Evolutionary conservation across 2,888 invertebrate species (phyloP).

Genomic region (Cephus rjabovi): DNA sequence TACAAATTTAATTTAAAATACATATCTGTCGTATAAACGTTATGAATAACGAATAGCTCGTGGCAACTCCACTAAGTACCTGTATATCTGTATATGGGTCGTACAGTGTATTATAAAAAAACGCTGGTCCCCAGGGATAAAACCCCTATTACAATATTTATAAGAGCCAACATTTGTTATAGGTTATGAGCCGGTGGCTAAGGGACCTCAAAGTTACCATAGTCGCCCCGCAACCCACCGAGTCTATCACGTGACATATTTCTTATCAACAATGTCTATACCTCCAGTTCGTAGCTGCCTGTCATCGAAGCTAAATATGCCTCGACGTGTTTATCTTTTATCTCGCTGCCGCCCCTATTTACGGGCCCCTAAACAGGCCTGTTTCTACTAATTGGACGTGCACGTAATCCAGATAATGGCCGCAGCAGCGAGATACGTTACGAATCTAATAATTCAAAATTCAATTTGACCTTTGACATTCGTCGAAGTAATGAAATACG

Average conservation of each 20-base stretch:
- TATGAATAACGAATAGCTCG: not conserved
- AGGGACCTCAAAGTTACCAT: not conserved
- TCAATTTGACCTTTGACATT: not conserved
- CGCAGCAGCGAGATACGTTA: not conserved
- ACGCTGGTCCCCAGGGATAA: not conserved
- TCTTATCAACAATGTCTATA: constrained; percentile 11
- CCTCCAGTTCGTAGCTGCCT: constrained; percentile 12
- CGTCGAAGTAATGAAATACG: not conserved
- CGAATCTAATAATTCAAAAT: not conserved
- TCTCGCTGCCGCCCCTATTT: constrained; percentile 16
- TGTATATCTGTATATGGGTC: not conserved
- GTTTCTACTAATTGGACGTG: constrained; percentile 18
- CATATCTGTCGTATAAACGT: not conserved
- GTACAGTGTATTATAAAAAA: not conserved
- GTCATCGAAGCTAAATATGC: constrained; percentile 18
- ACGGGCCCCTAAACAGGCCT: constrained; percentile 7
- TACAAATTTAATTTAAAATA: not conserved
- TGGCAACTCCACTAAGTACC: not conserved
- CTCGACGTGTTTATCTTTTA: constrained; percentile 11
- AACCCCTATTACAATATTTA: not conserved
- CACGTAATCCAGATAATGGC: constrained; percentile 15
- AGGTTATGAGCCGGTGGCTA: not conserved
- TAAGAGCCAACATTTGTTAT: not conserved
- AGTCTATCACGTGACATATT: not conserved
- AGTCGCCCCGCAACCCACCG: not conserved